These are phyloP conservation scores for Pao palembangensis DNA, from an alignment of 2,113 vertebrate species.

Conservation along the genomic window DNA sequence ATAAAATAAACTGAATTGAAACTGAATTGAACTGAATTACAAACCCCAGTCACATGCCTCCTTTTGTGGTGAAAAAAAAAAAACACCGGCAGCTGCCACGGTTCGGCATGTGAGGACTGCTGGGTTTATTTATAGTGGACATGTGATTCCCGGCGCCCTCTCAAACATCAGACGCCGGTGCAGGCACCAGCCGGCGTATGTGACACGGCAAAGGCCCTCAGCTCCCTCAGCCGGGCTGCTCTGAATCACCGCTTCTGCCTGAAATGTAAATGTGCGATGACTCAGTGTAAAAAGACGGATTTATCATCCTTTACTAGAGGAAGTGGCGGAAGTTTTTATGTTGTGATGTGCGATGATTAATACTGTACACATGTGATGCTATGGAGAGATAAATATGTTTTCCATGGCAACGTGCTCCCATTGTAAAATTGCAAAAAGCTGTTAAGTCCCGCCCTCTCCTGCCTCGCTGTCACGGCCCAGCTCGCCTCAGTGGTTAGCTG, in stretches of 20 bases:
- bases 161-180: constrained; percentile 17
- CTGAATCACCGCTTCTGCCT: constrained; percentile 40
- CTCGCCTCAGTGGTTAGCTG: constrained; percentile 27
- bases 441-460: background rate
- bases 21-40: constrained; percentile 22
- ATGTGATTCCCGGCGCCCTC: constrained; percentile 22
- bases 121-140: constrained; percentile 38
- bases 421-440: too few relatives aligned
- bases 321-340: constrained; percentile 33
- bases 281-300: constrained; percentile 19
- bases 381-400: constrained; percentile 14
- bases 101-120: constrained; percentile 19
- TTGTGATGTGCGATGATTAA: background rate
- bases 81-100: constrained; percentile 34
- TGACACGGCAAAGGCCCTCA: background rate
- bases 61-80: constrained; percentile 25
- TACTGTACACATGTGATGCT: constrained; percentile 4
- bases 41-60: constrained; percentile 36
- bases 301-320: constrained; percentile 9
- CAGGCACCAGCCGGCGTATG: constrained; percentile 1
- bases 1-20: too few relatives aligned
- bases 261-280: constrained; percentile 46
- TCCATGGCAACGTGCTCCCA: too few relatives aligned
- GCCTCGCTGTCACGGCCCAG: constrained; percentile 14
- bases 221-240: constrained; percentile 10